Percentiles rank a stretch among this genome's conserved stretches.
These are phyloP conservation scores for Oenanthe oenanthe DNA, from an alignment of 2,113 vertebrate genomes.

Conservation along the genomic window DNA sequence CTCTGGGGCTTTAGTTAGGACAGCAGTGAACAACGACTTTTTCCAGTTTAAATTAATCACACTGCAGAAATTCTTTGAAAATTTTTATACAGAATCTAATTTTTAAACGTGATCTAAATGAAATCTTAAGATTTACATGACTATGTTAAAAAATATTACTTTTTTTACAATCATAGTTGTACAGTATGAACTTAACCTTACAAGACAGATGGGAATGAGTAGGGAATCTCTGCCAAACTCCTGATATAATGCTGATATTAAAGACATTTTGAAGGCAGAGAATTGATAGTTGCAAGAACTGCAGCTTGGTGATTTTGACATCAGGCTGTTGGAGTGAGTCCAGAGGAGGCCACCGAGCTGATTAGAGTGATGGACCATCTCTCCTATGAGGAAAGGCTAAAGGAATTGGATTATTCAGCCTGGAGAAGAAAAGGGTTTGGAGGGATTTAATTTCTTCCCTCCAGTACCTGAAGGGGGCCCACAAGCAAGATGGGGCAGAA, in stretches of 20 bases:
- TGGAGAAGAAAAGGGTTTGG: not conserved
- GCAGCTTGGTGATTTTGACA: not conserved
- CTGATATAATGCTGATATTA: not conserved
- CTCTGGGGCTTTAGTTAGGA: not conserved
- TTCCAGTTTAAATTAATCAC: not conserved
- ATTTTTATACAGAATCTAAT: not conserved
- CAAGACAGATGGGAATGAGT: not conserved
- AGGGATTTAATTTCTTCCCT: not conserved
- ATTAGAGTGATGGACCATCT: not conserved
- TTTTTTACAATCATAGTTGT: not conserved
- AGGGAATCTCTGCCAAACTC: not conserved
- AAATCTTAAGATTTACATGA: not conserved
- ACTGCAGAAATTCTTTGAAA: not conserved
- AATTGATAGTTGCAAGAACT: not conserved
- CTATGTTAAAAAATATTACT: not conserved
- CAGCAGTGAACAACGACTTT: not conserved
- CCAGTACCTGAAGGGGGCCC: not conserved
- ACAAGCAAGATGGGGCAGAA: not conserved
- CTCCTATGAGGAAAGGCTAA: not conserved
- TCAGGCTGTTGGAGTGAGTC: not conserved
- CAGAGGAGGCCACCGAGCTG: not conserved
- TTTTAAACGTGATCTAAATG: not conserved
- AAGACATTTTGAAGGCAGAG: not conserved
- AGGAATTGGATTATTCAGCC: not conserved
- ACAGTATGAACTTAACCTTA: not conserved